Percentiles rank a stretch among this genome's conserved stretches.
These are phyloP conservation scores for Rhopilema esculentum DNA, from an alignment of 30 jellyfish, hydroid and myxozoan species.

Conservation along the genomic window DNA sequence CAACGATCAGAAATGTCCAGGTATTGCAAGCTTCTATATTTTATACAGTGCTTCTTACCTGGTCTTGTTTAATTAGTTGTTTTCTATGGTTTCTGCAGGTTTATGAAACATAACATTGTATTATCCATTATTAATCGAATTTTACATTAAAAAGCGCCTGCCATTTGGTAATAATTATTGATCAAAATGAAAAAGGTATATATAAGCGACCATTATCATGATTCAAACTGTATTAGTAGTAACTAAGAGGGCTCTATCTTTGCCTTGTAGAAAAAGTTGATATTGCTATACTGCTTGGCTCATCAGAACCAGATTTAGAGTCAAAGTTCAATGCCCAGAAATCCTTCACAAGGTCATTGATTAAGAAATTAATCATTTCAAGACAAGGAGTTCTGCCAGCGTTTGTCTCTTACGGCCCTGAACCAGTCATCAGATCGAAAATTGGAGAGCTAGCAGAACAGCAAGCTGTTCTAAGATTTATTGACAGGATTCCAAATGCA, in stretches of 20 bases:
- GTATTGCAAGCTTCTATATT: too few relatives aligned
- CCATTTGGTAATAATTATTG: too few relatives aligned
- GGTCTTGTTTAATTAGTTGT: too few relatives aligned
- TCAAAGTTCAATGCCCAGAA: conserved; percentile 59
- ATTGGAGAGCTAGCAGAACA: conserved; percentile 43
- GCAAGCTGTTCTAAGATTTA: neutral
- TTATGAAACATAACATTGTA: too few relatives aligned
- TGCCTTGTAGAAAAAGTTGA: conserved; percentile 41
- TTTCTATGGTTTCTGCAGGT: too few relatives aligned
- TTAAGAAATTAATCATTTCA: conserved; percentile 46
- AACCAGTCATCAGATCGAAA: conserved; percentile 31
- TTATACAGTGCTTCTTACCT: too few relatives aligned
- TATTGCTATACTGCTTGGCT: conserved; percentile 65
- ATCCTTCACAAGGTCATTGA: conserved; percentile 17
- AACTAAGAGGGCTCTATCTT: too few relatives aligned
- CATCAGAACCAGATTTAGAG: conserved; percentile 51
- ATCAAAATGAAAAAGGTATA: too few relatives aligned
- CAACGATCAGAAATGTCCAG: neutral
- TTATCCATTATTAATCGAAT: too few relatives aligned
- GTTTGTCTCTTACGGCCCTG: conserved; percentile 63
- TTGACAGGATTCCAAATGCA: conserved; percentile 17
- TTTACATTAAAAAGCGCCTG: too few relatives aligned
- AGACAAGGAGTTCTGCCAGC: conserved; percentile 38
- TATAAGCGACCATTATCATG: too few relatives aligned
- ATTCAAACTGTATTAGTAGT: too few relatives aligned